Evolutionary conservation across 2,797 vertebrate genomes (phyloP), one percentile per base, ranked within the genome.

Genomic region (Periparus ater): DNA sequence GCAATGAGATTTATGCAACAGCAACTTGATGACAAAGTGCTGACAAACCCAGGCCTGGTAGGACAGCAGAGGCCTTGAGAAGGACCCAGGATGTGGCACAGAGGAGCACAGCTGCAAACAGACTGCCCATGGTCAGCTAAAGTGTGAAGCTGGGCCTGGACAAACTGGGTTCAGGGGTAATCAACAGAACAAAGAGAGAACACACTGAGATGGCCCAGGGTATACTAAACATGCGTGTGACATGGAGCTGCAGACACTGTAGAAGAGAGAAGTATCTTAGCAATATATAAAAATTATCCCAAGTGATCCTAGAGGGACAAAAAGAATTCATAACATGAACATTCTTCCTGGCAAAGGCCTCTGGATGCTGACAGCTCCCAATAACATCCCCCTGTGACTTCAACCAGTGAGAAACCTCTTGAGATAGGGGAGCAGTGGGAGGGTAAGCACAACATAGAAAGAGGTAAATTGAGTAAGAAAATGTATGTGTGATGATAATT

Each of bases 361-460:
- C 6, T 14, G 26, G 26, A 6, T 21, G 20, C 22, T 65, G 36
- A 30, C 5, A 74, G 36, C 5, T 54, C 4, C 1, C 1, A 4
- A 2, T 17, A 65, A n/a, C 8, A 40, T 48, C 3, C 7, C 6
- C 8, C 15, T 7, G 1, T 6, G 11, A 27, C 5, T 14, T 58
- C 17, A 12, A 70, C 4, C 13, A 18, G 11, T 8, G 11, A 42
- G 22, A 36, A 80, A 45, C 3, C 8, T 36, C 22, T 45, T 0
- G 0, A 48, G 6, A 57, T 17, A 66, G 17, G 10, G 17, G 7
- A 71, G 5, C 19, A 45, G 17, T 36, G 15, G 20, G 61, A 75
- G 5, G 10, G 5, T 20, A 25, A 86, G 20, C 7, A 20, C 17
- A 60, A 5, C 21, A 75, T 3, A 11, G 48, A 67, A 61, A 62